A percentile compares a stretch with the other conserved stretches of the same genome.
These are phyloP conservation scores for Himalopsyche anomala DNA, from an alignment of 2,888 invertebrate species.

Conservation along the genomic window DNA sequence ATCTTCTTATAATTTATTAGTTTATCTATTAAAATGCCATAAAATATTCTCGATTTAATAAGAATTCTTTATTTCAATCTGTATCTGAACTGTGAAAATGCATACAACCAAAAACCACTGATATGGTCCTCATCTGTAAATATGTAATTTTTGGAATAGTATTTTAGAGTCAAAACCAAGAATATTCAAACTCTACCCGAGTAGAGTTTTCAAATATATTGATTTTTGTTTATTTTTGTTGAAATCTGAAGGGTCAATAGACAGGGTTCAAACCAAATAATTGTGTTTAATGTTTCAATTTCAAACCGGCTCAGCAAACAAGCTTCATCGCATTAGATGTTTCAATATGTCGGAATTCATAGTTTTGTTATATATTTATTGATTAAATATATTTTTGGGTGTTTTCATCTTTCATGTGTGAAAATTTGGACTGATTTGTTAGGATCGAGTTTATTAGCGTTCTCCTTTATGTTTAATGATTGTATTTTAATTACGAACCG, in stretches of 20 bases:
- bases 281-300: slow-evolving; percentile 24
- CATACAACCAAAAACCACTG: background rate
- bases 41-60: no score
- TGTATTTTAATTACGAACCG: no score
- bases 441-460: no score
- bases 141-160: background rate
- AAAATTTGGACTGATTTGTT: no score
- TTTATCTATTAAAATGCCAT: no score
- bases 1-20: no score
- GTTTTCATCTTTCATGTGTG: background rate
- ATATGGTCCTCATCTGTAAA: background rate
- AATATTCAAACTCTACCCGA: background rate
- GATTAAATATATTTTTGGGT: background rate
- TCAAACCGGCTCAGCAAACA: slow-evolving; percentile 6
- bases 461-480: no score
- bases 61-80: no score
- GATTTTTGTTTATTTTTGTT: background rate
- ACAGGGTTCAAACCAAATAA: slow-evolving; percentile 26
- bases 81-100: no score
- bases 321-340: slow-evolving; percentile 15
- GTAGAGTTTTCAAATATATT: background rate
- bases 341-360: slow-evolving; percentile 6
- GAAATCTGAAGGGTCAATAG: background rate
- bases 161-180: background rate
- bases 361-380: slow-evolving; percentile 2